These are phyloP conservation scores for Lepidurus apus DNA, from an alignment of 1,140 invertebrate genomes.

Conservation along the genomic window DNA sequence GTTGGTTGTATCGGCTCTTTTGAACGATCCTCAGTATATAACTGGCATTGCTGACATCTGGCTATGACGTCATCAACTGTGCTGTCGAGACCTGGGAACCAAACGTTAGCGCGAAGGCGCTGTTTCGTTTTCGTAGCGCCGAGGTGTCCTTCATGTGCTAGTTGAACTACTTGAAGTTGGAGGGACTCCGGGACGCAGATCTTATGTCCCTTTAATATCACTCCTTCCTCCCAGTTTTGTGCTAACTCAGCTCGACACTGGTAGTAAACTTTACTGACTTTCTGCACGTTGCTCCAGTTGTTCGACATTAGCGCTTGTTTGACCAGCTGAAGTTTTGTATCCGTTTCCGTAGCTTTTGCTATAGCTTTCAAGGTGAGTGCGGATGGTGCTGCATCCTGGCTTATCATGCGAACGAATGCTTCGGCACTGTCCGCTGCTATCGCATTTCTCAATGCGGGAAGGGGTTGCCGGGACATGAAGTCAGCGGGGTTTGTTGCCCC, in stretches of 20 bases:
- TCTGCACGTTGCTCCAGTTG: not conserved
- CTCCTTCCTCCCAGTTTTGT: no score
- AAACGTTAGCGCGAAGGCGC: conserved; percentile 40
- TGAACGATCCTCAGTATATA: conserved; percentile 3
- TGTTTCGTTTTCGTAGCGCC: conserved; percentile 39
- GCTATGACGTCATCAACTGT: conserved; percentile 38
- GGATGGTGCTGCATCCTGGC: not conserved
- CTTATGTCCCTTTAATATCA: not conserved
- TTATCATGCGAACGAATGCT: not conserved
- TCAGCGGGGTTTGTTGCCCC: conserved; percentile 25
- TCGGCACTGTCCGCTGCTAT: conserved; percentile 5
- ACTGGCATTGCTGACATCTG: conserved; percentile 39
- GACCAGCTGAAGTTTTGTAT: not conserved
- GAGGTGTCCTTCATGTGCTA: conserved; percentile 37
- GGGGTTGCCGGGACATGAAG: conserved; percentile 1
- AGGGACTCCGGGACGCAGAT: conserved; percentile 22
- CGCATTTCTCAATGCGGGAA: not conserved
- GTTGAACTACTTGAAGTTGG: conserved; percentile 35
- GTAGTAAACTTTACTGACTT: no score
- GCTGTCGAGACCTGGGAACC: conserved; percentile 41
- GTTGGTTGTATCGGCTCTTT: conserved; percentile 24
- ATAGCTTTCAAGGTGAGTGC: not conserved
- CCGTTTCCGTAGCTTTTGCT: not conserved
- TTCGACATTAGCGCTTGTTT: not conserved
- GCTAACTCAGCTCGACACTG: no score